Evolutionary conservation across 2,113 vertebrate genomes (phyloP).

Genomic region (Aphyosemion australe): DNA sequence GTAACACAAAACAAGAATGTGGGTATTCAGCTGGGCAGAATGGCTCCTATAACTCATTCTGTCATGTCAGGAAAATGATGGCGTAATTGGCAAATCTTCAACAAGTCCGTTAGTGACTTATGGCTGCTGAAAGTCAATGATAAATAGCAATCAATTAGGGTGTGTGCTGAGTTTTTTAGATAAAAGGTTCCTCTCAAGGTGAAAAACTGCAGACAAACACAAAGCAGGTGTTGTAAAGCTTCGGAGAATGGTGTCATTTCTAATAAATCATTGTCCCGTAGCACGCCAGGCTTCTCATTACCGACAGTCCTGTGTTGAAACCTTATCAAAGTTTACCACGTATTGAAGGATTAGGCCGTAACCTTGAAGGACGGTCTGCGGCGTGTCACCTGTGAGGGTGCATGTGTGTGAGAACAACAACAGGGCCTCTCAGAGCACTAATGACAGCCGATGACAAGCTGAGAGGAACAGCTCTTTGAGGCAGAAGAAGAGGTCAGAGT

Average conservation of each 20-base stretch:
- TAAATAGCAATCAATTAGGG: constrained; percentile 64
- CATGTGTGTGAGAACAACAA: constrained; percentile 49
- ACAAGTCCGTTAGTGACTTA: constrained; percentile 36
- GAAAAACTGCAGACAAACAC: constrained; percentile 36
- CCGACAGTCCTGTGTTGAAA: constrained; percentile 16
- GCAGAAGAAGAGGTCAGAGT: constrained; percentile 50
- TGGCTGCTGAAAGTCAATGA: constrained; percentile 48
- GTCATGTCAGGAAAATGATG: constrained; percentile 42
- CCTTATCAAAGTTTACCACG: constrained; percentile 30
- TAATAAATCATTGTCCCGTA: constrained; percentile 17
- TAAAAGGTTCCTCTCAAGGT: constrained; percentile 54
- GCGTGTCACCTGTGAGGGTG: constrained; percentile 43
- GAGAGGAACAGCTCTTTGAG: constrained; percentile 50
- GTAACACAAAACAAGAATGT: constrained; percentile 59
- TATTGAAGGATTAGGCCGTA: constrained; percentile 32
- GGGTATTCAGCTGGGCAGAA: constrained; percentile 44
- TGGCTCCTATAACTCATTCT: constrained; percentile 61
- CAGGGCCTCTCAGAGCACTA: constrained; percentile 60
- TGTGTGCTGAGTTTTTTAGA: constrained; percentile 41
- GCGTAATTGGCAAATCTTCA: constrained; percentile 70
- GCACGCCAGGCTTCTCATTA: constrained; percentile 7
- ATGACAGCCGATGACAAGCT: constrained; percentile 73
- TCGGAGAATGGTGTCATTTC: constrained; percentile 8
- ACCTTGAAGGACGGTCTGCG: constrained; percentile 47
- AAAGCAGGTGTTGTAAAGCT: constrained; percentile 18